phyloP scores from a whole-genome alignment of 2,797 vertebrate species.

The Mormyrops attenuatus region DNA sequence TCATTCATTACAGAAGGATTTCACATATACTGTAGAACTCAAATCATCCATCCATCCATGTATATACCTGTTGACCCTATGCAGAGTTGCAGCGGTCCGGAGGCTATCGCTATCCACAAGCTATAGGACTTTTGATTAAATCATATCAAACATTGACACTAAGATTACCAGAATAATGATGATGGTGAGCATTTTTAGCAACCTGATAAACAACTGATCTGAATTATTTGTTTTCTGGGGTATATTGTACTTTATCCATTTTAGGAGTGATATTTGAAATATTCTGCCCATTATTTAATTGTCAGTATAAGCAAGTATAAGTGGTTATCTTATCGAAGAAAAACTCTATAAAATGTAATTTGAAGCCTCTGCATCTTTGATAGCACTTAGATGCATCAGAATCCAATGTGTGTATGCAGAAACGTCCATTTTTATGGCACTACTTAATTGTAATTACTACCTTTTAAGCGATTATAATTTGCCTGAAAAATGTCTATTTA shows the following conservation, averaged over 20 bases:
- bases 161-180: not conserved
- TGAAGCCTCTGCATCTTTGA: not conserved
- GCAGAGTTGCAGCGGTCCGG: not conserved
- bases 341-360: not conserved
- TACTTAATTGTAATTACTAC: not conserved
- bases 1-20: not conserved
- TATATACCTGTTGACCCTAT: not conserved
- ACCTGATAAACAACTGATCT: not conserved
- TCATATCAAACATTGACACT: not conserved
- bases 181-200: not conserved
- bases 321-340: not conserved
- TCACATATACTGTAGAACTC: not conserved
- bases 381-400: not conserved
- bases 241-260: not conserved
- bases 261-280: not conserved
- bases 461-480: not conserved
- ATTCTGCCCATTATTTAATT: not conserved
- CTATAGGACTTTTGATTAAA: not conserved
- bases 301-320: not conserved
- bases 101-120: not conserved
- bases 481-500: not conserved
- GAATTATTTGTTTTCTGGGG: not conserved
- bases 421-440: not conserved
- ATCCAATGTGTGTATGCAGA: not conserved
- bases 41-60: not conserved